Evolutionary conservation across 1,140 invertebrate species (phyloP), one percentile per base, ranked within the genome.

Genomic region (Euglossa dilemma): DNA sequence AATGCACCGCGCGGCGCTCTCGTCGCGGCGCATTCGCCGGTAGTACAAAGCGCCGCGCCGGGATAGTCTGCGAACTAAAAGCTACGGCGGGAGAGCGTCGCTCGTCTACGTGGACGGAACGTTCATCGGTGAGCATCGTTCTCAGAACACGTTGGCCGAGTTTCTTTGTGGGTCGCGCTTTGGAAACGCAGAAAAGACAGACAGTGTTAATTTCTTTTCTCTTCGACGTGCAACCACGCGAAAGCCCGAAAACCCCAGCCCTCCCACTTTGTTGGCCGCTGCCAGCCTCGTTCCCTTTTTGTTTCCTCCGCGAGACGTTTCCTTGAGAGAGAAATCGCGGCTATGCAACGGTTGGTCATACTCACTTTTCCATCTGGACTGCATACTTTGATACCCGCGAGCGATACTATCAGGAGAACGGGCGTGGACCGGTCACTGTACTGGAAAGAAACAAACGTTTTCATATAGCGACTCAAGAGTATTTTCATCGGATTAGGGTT

Each of bases 321-420:
- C 52, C 74, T 63, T 64, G 43, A 43, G 1, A 36, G 5, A n/a
- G 47, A 70, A 78, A 23, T 28, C 47, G 20, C 50, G 36, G 25
- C 18, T 57, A 43, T 74, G 23, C 1, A 6, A 50, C 8, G 16
- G 45, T 87, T 36, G 74, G 12, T 80, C 69, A 45, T 83, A 93
- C 94, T 95, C 94, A 97, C 97, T 96, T 97, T 97, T 93, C 97
- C 97, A 95, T 97, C 96, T 92, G 96, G 96, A 93, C 97, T 97
- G 96, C 97, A 97, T 95, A 97, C 96, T 96, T 97, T 97, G 90
- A 97, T 96, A 79, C 97, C 97, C 57, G 96, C 95, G 50, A 97
- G 94, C 45, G 97, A 97, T 82, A 97, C 96, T 85, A 97, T 96
- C 85, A 98, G 93, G 23, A 97, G 94, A 72, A 97, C 97, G 63